Evolutionary conservation across 2,888 invertebrate genomes (phyloP), one percentile per base, ranked within the genome.

Genomic region (Dyspetes luteomarginatus): DNA sequence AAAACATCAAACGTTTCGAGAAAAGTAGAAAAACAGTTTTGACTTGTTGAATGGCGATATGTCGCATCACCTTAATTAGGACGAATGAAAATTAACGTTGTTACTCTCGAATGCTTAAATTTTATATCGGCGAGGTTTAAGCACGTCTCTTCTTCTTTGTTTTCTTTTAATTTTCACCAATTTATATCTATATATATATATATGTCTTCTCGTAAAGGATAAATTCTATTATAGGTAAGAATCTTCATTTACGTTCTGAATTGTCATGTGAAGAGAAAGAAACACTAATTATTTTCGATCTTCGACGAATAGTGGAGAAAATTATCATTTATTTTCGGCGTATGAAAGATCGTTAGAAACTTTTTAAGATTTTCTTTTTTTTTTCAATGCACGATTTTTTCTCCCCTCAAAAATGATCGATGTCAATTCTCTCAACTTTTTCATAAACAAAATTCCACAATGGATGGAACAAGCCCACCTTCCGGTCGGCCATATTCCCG

Each of bases 401-500:
- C 52, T 62, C 24, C 15, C 24, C 30, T 15, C 7, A 28, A 15
- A 5, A 43, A 41, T n/a, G 50, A 43, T 22, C 15, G 19, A 36
- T 19, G 15, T 17, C 30, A 62, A 60, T 62, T 26, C 62, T 26
- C 28, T n/a, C n/a, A n/a, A 30, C 15, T 15, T 17, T 22, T 17
- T 12, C 28, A 55, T 43, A 45, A 19, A 26, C 41, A 64, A 62
- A 60, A 26, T 19, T 19, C n/a, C 58, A 43, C 71, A 48, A 60
- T 50, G 43, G 43, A 19, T 43, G 15, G 60, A 68, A 67, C 60
- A 19, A 28, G 30, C 50, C 45, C 56, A 56, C 73, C 68, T 81
- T 81, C 81, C 81, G 81, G 67, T 81, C 81, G 68, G 76, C 81
- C 76, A 77, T 80, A 55, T 68, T 78, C 24, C 5, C 30, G 30